Percentiles rank a stretch among this genome's conserved stretches.
These are phyloP conservation scores for Coptodon rendalli DNA, from an alignment of 2,113 vertebrate species.

Conservation along the genomic window DNA sequence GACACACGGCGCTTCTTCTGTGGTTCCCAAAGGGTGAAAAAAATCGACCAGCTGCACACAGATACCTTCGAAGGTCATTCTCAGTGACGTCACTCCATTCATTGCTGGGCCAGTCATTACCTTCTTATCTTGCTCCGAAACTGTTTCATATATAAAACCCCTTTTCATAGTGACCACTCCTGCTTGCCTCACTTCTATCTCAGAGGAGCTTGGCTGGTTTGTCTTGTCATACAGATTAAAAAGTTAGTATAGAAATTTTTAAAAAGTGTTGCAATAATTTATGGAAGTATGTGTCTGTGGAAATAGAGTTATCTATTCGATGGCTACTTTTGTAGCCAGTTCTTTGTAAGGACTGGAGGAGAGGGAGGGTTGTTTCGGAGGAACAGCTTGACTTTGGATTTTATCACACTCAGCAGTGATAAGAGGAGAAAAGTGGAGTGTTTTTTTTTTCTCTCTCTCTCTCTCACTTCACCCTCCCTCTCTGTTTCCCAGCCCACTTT, in stretches of 20 bases:
- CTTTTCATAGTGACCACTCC: not conserved
- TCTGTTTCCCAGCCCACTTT: not conserved
- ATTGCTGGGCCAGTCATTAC: not conserved
- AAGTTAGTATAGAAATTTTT: not conserved
- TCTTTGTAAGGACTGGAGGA: not conserved
- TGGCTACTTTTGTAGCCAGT: not conserved
- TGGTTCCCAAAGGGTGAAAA: conserved; percentile 27
- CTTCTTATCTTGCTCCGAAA: not conserved
- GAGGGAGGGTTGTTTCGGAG: not conserved
- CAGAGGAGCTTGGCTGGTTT: not conserved
- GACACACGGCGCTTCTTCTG: conserved; percentile 39
- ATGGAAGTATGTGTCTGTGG: not conserved
- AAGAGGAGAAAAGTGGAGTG: conserved; percentile 26
- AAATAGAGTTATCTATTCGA: not conserved
- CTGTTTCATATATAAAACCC: not conserved
- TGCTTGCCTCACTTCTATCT: not conserved
- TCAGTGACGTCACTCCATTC: not conserved
- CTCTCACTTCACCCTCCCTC: not conserved
- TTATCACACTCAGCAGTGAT: conserved; percentile 39
- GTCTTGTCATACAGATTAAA: not conserved
- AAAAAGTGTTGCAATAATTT: not conserved
- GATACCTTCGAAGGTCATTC: not conserved
- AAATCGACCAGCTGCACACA: not conserved
- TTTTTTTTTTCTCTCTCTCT: not conserved
- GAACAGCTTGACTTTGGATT: conserved; percentile 28